phyloP scores from a whole-genome alignment of 2,113 vertebrate genomes.

The Hemiprocne comata region DNA sequence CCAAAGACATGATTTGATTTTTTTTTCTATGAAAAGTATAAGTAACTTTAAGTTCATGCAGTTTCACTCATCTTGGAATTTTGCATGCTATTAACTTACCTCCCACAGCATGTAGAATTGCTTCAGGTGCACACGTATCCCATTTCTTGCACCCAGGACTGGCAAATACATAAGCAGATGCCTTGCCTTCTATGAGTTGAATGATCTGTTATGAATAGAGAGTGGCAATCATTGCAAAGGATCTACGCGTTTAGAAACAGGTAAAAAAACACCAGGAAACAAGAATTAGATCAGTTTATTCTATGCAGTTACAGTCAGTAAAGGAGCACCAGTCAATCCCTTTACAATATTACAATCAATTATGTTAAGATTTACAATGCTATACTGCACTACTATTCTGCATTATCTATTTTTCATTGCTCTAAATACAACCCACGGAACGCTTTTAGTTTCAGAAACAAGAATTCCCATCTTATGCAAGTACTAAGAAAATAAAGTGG shows the following conservation, averaged over 20 bases:
- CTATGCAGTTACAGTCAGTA: neutral
- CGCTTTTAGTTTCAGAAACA: neutral
- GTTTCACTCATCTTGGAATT: neutral
- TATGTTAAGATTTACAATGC: neutral
- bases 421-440: neutral
- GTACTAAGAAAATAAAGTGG: neutral
- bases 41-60: neutral
- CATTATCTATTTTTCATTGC: neutral
- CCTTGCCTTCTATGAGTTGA: slow-evolving; percentile 94
- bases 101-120: slow-evolving; percentile 92
- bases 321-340: neutral
- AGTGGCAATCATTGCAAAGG: neutral
- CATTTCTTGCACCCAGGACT: slow-evolving; percentile 98
- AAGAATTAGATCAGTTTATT: neutral
- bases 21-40: neutral
- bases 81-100: slow-evolving; percentile 74
- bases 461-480: neutral
- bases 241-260: neutral
- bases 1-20: neutral
- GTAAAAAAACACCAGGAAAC: neutral
- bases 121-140: slow-evolving; percentile 97
- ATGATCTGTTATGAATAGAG: slow-evolving; percentile 82
- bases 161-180: slow-evolving; percentile 95
- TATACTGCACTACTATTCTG: neutral
- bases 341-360: neutral